Base-by-base conservation (phyloP, 2,113 vertebrate genomes). In the Todiramphus chloris region DNA sequence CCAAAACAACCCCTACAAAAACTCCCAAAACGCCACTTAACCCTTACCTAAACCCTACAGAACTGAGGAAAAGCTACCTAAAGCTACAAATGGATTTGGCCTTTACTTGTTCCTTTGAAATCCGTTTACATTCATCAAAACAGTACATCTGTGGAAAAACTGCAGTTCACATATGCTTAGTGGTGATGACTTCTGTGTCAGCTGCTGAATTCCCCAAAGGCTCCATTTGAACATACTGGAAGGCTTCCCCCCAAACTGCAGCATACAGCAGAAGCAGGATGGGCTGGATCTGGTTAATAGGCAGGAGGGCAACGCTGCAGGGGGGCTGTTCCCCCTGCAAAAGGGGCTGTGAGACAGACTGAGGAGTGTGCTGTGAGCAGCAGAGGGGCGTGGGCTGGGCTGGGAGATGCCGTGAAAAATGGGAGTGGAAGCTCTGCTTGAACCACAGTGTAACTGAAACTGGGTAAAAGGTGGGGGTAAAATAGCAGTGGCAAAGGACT, bases 181-280 rank as follows among this genome's bases (percentile, higher is more conserved):
- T 16, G 82, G 39, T 43, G 74, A 63, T 80, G 68, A 80, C 83
- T 91, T 85, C 77, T 69, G 79, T 80, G 89, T 92, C 88, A 90
- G 88, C 72, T 86, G 63, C 58, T 70, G 6, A 62, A 77, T 20
- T 96, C 79, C 79, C 85, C n/a, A 16, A 16, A 37, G 86, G 59
- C 50, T 70, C 23, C n/a, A 3, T 28, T 24, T 9, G 23, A 80
- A 33, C 27, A 2, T 28, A 1, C 5, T 82, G 87, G 70, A 68
- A 83, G 39, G 30, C 28, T 70, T 70, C 5, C 12, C 67, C 39
- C 8, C 33, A 37, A 72, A 55, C n/a, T 1, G 0, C 44, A 62
- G 73, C 7, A 2, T 59, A 35, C 50, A 59, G 74, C 69, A 81
- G 75, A 23, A 73, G 79, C 62, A 33, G 43, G 31, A 75, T 37